These are phyloP conservation scores for Danio albolineatus DNA, from an alignment of 2,797 vertebrate species.

Conservation along the genomic window DNA sequence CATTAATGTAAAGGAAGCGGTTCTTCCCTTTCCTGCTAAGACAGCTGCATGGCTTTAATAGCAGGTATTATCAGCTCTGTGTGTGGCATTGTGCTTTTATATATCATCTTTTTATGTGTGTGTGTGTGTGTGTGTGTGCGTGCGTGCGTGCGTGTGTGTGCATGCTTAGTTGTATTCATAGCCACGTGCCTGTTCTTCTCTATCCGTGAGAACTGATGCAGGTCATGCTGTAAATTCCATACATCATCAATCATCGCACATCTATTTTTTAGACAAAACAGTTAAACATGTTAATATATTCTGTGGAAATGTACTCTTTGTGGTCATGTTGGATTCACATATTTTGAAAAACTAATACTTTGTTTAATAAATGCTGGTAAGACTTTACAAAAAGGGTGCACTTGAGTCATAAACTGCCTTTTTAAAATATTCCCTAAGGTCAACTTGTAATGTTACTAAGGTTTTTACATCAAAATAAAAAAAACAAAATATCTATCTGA, in stretches of 20 bases:
- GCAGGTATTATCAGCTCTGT: constrained; percentile 17
- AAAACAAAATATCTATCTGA: too few relatives aligned
- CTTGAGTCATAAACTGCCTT: too few relatives aligned
- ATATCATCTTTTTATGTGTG: neutral
- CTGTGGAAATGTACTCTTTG: neutral
- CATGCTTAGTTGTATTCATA: constrained; percentile 1
- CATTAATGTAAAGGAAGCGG: constrained; percentile 3
- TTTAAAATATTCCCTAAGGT: too few relatives aligned
- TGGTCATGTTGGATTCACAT: neutral
- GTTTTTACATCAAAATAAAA: too few relatives aligned
- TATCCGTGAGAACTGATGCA: constrained; percentile 1
- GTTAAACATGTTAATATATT: neutral
- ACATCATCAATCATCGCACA: constrained; percentile 5
- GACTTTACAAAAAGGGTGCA: too few relatives aligned
- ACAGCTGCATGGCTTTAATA: constrained; percentile 22
- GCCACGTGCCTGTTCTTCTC: constrained; percentile 7
- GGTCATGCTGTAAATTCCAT: constrained; percentile 27
- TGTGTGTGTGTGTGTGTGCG: too few relatives aligned
- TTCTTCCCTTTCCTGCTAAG: constrained; percentile 8
- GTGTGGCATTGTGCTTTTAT: constrained; percentile 22
- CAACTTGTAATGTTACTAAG: too few relatives aligned
- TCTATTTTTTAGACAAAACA: neutral
- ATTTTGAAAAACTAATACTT: too few relatives aligned
- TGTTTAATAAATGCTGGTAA: too few relatives aligned
- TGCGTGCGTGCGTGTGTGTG: constrained; percentile 19